Conservation (phyloP, 2,797 vertebrate genomes). For the Centropyge bicolor region DNA sequence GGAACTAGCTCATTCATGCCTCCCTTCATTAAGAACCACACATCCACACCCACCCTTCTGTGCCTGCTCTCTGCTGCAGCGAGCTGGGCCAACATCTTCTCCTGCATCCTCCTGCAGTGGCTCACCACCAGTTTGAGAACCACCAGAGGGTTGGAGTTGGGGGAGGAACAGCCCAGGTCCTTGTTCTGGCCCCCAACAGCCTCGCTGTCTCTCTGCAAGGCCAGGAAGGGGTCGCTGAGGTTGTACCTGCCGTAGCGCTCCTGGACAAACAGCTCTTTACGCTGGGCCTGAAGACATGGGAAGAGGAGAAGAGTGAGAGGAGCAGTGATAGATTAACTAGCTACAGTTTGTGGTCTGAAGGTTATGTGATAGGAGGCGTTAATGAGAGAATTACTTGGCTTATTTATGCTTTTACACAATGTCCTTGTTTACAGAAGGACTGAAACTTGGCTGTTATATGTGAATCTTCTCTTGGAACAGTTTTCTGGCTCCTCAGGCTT, state of each 20-base stretch:
- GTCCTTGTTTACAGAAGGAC: slow-evolving; percentile 9
- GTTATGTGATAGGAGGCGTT: neutral
- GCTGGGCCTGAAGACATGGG: slow-evolving; percentile 87
- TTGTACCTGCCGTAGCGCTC: slow-evolving; percentile 95
- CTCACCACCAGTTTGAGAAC: slow-evolving; percentile 94
- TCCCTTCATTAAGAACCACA: neutral
- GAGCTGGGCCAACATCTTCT: slow-evolving; percentile 95
- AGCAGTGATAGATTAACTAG: neutral
- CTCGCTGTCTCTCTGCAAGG: slow-evolving; percentile 95
- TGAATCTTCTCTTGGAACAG: slow-evolving; percentile 9
- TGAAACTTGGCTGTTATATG: neutral
- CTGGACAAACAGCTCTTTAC: slow-evolving; percentile 92
- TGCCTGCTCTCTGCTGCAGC: slow-evolving; percentile 95
- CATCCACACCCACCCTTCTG: slow-evolving; percentile 87
- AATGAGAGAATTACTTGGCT: neutral
- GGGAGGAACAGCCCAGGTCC: slow-evolving; percentile 84
- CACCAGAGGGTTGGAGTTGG: slow-evolving; percentile 89
- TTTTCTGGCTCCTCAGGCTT: slow-evolving; percentile 4
- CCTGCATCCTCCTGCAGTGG: slow-evolving; percentile 97
- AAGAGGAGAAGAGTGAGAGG: neutral
- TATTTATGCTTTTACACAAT: neutral
- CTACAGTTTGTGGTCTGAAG: slow-evolving; percentile 1
- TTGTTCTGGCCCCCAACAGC: slow-evolving; percentile 84
- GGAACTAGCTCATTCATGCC: neutral
- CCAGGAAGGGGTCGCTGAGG: slow-evolving; percentile 95